Base-by-base conservation (phyloP, 2,797 vertebrate genomes). In the Garrulus glandarius region DNA sequence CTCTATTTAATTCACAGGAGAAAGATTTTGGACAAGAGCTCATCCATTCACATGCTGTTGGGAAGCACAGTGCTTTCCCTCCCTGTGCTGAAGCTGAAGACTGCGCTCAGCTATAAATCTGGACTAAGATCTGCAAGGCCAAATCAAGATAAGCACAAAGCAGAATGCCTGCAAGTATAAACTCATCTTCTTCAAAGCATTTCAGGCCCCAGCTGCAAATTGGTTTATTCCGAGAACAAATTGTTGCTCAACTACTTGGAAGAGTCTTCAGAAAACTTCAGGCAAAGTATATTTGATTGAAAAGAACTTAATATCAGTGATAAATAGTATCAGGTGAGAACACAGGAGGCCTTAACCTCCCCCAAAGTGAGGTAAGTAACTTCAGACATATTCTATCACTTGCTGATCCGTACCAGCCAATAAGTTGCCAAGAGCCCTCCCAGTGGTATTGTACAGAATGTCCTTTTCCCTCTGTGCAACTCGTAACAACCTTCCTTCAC, bases 171-270 rank as follows among this genome's bases (percentile, higher is more conserved):
- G 94, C 96, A 95, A 95, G 95, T 97, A 96, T 84, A 95, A 97
- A 97, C 96, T 96, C 93, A 96, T 96, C 91, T 95, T 92, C 93
- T 95, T 96, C 96, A 95, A 96, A 96, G 96, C 37, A 26, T 94
- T 96, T 96, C 93, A 95, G 84, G 93, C 85, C 89, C 92, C 95
- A 95, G 85, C 91, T 96, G 95, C 95, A 96, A 97, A 95, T 92
- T 96, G 87, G 95, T 94, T 92, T 95, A 91, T 96, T 97, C 95
- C 11, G 63, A 94, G 95, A 96, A 96, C 95, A 96, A 96, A 96
- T 95, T 96, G 89, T 97, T 96, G 91, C 91, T 95, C 92, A 96
- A 97, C 94, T 83, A 82, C 89, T 95, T 95, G 95, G 95, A 96
- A 96, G 52, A 72, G 22, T 37, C 79, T 95, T 75, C 55, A 55